phyloP scores from a whole-genome alignment of 1,140 invertebrate genomes.

The Oppia nitens region DNA sequence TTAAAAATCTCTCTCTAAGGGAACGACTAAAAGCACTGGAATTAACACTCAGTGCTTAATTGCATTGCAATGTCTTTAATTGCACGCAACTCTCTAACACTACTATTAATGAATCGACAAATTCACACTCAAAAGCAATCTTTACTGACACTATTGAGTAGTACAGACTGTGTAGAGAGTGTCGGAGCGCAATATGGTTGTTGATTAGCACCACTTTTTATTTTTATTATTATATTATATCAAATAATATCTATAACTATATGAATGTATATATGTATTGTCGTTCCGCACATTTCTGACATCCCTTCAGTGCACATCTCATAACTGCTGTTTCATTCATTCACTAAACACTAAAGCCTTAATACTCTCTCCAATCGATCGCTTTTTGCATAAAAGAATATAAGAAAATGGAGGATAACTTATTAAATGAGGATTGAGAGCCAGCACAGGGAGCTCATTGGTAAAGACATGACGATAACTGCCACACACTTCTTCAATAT shows the following conservation, averaged over 20 bases:
- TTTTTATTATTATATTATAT: no score
- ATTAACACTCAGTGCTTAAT: not conserved
- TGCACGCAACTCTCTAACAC: not conserved
- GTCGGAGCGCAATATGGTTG: not conserved
- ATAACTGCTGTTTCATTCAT: not conserved
- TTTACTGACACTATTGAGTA: not conserved
- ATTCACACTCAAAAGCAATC: not conserved
- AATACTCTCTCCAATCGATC: not conserved
- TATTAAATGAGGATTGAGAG: not conserved
- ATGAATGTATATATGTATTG: no score
- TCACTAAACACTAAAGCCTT: not conserved
- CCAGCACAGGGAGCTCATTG: not conserved
- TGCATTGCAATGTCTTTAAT: not conserved
- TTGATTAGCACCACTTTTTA: not conserved
- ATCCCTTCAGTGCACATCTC: not conserved
- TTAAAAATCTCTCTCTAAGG: not conserved
- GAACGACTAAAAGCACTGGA: not conserved
- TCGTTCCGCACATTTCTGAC: not conserved
- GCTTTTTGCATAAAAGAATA: not conserved
- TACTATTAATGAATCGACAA: not conserved
- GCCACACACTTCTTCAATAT: no score
- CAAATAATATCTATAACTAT: no score
- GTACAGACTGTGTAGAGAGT: no score
- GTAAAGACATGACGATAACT: no score
- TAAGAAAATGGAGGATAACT: not conserved